Percentiles rank a stretch among this genome's conserved stretches.
phyloP scores from a whole-genome alignment of 2,113 vertebrate species.

The Tetrax tetrax region DNA sequence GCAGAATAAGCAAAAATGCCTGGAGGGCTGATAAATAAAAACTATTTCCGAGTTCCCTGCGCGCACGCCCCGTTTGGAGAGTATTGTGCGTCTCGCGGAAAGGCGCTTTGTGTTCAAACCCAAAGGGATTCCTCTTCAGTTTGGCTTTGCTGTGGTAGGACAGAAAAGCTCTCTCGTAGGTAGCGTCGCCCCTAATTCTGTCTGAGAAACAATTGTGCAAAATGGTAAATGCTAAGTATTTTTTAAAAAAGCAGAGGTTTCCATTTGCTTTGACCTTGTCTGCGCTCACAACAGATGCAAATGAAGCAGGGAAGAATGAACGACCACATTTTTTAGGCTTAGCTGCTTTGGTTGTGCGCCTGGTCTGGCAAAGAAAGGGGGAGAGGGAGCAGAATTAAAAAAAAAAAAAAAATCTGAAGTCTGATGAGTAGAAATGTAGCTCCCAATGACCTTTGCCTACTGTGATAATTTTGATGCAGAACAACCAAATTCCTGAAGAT shows the following conservation, averaged over 20 bases:
- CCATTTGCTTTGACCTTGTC: background rate
- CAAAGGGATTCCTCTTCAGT: background rate
- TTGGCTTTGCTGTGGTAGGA: background rate
- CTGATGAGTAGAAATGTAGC: background rate
- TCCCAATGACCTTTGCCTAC: background rate
- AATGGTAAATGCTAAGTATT: background rate
- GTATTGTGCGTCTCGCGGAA: background rate
- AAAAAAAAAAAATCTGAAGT: background rate
- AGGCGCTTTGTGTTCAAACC: background rate
- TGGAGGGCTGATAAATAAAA: background rate
- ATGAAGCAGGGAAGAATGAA: background rate
- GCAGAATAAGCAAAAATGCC: background rate
- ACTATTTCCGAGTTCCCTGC: background rate
- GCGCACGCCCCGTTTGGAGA: rapidly evolving
- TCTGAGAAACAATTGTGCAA: rapidly evolving
- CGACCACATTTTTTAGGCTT: background rate
- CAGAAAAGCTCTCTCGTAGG: background rate
- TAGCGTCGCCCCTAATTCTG: background rate
- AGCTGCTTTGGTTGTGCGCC: background rate
- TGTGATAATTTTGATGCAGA: background rate
- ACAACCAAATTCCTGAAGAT: constrained; percentile 36
- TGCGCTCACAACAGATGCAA: background rate
- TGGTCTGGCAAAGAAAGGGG: background rate
- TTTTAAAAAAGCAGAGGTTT: background rate
- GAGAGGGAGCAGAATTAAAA: background rate